Base-by-base conservation (phyloP, 2,113 vertebrate genomes). In the Geococcyx californianus region DNA sequence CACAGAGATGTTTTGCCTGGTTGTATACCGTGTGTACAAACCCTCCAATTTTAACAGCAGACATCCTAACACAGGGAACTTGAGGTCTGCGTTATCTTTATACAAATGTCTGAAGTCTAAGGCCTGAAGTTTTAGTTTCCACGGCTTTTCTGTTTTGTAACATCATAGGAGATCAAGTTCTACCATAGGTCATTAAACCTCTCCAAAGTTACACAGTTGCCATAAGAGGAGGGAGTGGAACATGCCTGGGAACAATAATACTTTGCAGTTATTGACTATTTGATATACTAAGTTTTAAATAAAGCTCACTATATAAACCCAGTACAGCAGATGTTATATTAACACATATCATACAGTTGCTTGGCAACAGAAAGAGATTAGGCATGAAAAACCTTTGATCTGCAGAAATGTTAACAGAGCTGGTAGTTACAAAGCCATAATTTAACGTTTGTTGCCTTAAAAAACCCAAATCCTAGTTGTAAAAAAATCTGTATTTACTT, bases 361-460 rank as follows among this genome's bases (percentile, higher is more conserved):
- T 96, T 97, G 96, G 94, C 90, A 98, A 97, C 84, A 93, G 93
- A 94, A 7, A 64, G 63, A 86, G 62, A 93, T 92, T 87, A 93
- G 69, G 89, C 60, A 96, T 89, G 83, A 74, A 56, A 96, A 96
- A 89, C 64, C 96, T 94, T 97, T 97, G 89, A 38, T 85, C 84
- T 96, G 72, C 42, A 95, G 69, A 90, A 96, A 90, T 87, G 62
- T 52, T 94, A 85, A 52, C 45, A 92, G 60, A 94, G 16, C 26
- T 90, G 21, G 38, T 89, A 60, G 70, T 80, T 95, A 84, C 21
- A 94, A 44, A 97, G 92, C n/a, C 66, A 42, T 49, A 81, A 95
- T 94, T 95, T 89, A 97, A 64, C 85, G 70, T 55, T 84, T 67
- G 56, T n/a, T 87, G 73, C 66, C 73, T 10, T 38, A 77, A 94